Conservation (phyloP, 2,113 vertebrate species). For the Gnathonemus longibarbis region DNA sequence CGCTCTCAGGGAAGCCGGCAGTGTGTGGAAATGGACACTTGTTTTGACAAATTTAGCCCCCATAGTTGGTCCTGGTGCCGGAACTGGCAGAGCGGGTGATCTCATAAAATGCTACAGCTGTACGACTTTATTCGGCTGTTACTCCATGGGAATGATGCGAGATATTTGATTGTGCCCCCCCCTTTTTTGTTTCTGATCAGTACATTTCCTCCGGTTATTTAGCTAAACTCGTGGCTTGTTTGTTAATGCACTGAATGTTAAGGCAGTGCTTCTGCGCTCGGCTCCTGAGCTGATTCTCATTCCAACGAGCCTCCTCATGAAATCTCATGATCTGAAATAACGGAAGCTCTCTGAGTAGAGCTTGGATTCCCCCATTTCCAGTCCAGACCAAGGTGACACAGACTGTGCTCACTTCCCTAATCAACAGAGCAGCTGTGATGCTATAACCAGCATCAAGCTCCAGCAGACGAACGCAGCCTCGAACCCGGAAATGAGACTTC, state of each 20-base stretch:
- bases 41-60: background rate
- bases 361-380: background rate
- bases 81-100: background rate
- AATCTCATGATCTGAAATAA: background rate
- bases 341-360: background rate
- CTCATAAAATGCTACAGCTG: background rate
- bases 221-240: background rate
- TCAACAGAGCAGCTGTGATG: background rate
- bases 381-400: background rate
- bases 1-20: background rate
- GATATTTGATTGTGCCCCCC: background rate
- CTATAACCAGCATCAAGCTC: background rate
- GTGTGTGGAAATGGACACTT: background rate
- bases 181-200: background rate
- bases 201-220: background rate
- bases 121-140: background rate
- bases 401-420: background rate
- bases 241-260: background rate
- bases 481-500: background rate
- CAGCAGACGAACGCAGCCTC: background rate
- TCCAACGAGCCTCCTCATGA: background rate
- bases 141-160: background rate
- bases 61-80: background rate
- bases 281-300: background rate
- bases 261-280: background rate